phyloP scores from a whole-genome alignment of 2,888 invertebrate genomes.

The Nasonovia ribisnigri region DNA sequence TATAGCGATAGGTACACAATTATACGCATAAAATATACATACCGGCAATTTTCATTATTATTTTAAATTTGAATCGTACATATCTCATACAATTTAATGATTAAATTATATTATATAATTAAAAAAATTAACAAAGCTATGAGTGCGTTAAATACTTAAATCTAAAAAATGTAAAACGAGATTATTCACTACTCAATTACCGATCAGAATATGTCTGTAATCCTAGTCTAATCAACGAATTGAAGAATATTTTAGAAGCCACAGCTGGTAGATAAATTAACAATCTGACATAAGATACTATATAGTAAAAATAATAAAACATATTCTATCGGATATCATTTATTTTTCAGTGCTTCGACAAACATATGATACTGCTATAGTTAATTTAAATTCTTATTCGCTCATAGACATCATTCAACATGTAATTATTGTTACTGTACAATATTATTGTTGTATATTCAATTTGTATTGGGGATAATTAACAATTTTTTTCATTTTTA shows the following conservation, averaged over 20 bases:
- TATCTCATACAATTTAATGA: background rate
- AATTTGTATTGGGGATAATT: background rate
- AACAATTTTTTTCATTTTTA: background rate
- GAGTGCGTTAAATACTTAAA: conserved; percentile 55
- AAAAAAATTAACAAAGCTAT: conserved; percentile 6
- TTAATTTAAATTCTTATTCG: background rate
- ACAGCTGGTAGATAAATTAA: conserved; percentile 23
- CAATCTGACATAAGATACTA: background rate
- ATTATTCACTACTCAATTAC: conserved; percentile 36
- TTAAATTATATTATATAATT: too few relatives aligned
- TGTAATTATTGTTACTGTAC: conserved; percentile 46
- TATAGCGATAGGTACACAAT: background rate
- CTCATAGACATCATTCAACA: conserved; percentile 44
- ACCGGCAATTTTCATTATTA: conserved; percentile 16
- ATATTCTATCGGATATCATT: background rate
- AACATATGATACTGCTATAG: background rate
- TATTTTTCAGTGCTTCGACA: conserved; percentile 25
- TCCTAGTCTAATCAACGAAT: conserved; percentile 21
- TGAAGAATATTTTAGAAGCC: background rate
- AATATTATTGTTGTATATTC: too few relatives aligned
- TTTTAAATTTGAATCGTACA: background rate
- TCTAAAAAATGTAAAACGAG: conserved; percentile 5
- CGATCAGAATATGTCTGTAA: background rate
- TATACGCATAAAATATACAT: background rate
- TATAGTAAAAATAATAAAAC: background rate